Conservation (phyloP, 2,888 invertebrate genomes). For the Lochmaea capreae region DNA sequence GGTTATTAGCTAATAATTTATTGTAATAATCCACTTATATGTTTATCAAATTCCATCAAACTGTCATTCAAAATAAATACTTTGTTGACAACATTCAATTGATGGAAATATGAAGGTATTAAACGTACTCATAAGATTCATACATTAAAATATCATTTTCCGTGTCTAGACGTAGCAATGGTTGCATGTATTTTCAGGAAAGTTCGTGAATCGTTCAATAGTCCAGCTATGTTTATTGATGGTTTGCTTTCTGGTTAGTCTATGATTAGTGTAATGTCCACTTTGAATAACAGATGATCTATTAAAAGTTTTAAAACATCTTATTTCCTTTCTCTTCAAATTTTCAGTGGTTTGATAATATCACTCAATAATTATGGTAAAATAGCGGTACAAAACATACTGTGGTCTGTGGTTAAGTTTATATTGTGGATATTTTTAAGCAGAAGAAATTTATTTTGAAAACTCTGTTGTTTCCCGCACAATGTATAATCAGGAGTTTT, state of each 20-base stretch:
- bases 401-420: neutral
- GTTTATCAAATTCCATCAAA: no score
- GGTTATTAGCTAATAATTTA: no score
- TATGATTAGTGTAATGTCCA: slow-evolving; percentile 40
- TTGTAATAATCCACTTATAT: no score
- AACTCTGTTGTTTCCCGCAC: neutral
- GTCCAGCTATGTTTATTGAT: slow-evolving; percentile 30
- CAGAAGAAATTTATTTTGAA: neutral
- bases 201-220: slow-evolving; percentile 33
- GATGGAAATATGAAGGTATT: no score
- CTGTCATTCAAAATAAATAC: no score
- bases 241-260: slow-evolving; percentile 26
- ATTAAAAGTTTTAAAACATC: slow-evolving; percentile 37
- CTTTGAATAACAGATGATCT: slow-evolving; percentile 37
- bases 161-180: slow-evolving; percentile 8
- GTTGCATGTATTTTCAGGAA: slow-evolving; percentile 26
- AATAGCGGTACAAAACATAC: slow-evolving; percentile 23
- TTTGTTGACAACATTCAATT: no score
- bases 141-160: neutral
- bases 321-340: slow-evolving; percentile 26
- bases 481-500: neutral
- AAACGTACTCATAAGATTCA: neutral
- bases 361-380: slow-evolving; percentile 26
- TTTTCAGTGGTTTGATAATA: slow-evolving; percentile 33
- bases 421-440: neutral